phyloP scores from a whole-genome alignment of 2,888 invertebrate genomes.

The Caradrina kadenii region DNA sequence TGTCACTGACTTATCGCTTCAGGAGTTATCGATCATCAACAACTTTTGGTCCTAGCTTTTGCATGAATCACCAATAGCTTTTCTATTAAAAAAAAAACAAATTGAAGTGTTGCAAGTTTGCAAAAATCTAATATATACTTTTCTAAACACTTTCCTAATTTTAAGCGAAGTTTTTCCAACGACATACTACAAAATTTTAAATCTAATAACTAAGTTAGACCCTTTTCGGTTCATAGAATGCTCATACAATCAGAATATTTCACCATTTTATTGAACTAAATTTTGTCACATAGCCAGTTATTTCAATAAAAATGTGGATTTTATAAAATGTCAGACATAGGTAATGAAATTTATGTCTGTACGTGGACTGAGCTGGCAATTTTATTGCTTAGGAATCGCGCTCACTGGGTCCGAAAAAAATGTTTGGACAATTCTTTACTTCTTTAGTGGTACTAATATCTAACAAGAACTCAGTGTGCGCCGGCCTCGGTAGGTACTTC shows the following conservation, averaged over 20 bases:
- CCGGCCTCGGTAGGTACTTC: too few species aligned
- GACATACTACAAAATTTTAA: slow-evolving; percentile 1
- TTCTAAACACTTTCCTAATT: slow-evolving; percentile 31
- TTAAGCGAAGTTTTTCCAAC: slow-evolving; percentile 18
- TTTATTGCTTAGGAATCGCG: slow-evolving; percentile 18
- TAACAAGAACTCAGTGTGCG: too few species aligned
- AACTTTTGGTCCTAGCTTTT: neutral
- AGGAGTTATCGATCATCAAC: neutral
- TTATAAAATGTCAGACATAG: slow-evolving; percentile 16
- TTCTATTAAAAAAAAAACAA: neutral
- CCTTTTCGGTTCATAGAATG: slow-evolving; percentile 16
- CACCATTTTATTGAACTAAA: slow-evolving; percentile 14
- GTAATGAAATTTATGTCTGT: slow-evolving; percentile 26
- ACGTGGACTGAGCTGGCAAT: slow-evolving; percentile 26
- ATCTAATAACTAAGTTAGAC: slow-evolving; percentile 19
- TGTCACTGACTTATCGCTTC: too few species aligned
- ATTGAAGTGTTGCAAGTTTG: slow-evolving; percentile 8
- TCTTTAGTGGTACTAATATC: neutral
- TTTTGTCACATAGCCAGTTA: slow-evolving; percentile 1
- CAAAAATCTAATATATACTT: slow-evolving; percentile 31
- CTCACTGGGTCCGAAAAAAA: neutral
- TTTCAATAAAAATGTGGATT: slow-evolving; percentile 42
- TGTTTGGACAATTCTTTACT: neutral
- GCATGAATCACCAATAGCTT: neutral
- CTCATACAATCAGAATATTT: slow-evolving; percentile 16